A percentile compares a stretch with the other conserved stretches of the same genome.
Conservation (phyloP, 92 coral and sea anemone genomes). For the Epizoanthus rinbou region DNA sequence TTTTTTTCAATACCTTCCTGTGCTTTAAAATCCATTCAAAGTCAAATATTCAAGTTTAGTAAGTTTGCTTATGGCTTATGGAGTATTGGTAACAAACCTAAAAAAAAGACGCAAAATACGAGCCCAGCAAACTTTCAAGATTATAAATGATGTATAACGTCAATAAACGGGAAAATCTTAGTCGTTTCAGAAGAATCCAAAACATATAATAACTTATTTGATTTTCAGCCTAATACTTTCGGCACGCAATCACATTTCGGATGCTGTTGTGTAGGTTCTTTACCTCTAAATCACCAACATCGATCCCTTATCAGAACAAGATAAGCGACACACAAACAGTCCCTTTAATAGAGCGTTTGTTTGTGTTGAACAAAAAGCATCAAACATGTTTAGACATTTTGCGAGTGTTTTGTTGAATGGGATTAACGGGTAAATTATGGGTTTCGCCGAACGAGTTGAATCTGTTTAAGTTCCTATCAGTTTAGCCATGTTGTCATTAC, state of each 20-base stretch:
- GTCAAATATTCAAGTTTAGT: too few relatives aligned
- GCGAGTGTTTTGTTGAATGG: conserved; percentile 5
- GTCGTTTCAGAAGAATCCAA: too few relatives aligned
- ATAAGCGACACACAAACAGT: conserved; percentile 10
- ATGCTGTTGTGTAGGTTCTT: neutral
- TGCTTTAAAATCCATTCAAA: too few relatives aligned
- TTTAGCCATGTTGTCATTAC: conserved; percentile 13
- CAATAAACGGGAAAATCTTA: too few relatives aligned
- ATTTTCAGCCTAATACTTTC: too few relatives aligned
- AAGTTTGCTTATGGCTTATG: too few relatives aligned
- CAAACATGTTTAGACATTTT: conserved; percentile 6
- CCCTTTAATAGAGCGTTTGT: conserved; percentile 8
- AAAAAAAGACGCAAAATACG: too few relatives aligned
- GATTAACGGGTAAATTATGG: conserved; percentile 13
- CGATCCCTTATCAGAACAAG: conserved; percentile 24
- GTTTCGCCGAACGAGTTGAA: neutral
- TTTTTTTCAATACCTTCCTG: too few relatives aligned
- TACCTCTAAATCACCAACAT: neutral
- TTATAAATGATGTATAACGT: too few relatives aligned
- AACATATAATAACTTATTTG: too few relatives aligned
- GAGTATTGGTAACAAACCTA: too few relatives aligned
- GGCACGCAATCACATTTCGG: neutral
- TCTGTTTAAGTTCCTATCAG: conserved; percentile 24
- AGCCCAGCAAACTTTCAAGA: too few relatives aligned
- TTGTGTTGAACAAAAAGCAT: conserved; percentile 31